phyloP scores from a whole-genome alignment of 2,888 invertebrate genomes.

The Nemurella pictetii region DNA sequence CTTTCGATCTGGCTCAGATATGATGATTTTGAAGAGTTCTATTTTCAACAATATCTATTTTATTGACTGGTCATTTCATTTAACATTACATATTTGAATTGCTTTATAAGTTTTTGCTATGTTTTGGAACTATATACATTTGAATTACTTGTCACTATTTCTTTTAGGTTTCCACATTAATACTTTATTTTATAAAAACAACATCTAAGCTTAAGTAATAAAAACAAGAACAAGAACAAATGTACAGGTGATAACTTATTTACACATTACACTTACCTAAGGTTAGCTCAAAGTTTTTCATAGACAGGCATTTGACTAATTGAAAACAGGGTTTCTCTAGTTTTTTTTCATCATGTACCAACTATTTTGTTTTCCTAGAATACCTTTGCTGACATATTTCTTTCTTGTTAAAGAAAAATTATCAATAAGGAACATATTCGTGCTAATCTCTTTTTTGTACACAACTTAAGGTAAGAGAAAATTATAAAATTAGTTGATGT shows the following conservation, averaged over 20 bases:
- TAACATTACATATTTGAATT: no score
- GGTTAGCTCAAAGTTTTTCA: neutral
- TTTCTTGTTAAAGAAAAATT: neutral
- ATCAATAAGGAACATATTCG: neutral
- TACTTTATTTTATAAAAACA: neutral
- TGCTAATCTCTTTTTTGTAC: neutral
- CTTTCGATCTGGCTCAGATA: no score
- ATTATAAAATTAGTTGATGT: neutral
- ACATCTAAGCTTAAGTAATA: neutral
- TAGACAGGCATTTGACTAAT: neutral
- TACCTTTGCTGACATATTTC: neutral
- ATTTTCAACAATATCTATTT: no score
- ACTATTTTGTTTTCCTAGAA: neutral
- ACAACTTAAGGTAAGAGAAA: neutral
- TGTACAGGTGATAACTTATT: neutral
- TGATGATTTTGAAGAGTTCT: no score
- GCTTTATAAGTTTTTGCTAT: no score
- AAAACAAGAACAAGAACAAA: neutral
- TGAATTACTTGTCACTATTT: no score
- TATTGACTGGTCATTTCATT: no score
- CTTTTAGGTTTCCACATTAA: neutral
- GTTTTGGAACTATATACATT: no score
- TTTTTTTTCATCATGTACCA: neutral
- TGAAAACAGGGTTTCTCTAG: neutral
- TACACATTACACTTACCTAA: neutral